A percentile compares a stretch with the other conserved stretches of the same genome.
Conservation (phyloP, 2,113 vertebrate genomes). For the Pseudopipra pipra region DNA sequence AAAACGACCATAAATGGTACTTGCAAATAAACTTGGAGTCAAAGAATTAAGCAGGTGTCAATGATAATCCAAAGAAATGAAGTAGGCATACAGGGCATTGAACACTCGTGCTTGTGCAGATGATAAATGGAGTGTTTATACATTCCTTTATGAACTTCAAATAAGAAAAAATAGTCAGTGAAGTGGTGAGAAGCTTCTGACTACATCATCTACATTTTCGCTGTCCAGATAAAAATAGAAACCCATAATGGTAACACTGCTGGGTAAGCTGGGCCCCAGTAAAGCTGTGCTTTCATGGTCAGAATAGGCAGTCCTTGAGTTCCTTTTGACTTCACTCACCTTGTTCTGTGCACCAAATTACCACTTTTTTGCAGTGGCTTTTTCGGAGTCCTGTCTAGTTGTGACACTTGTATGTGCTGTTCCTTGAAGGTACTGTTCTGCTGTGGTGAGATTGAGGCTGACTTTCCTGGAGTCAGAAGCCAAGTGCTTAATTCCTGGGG, state of each 20-base stretch:
- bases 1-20: neutral
- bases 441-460: neutral
- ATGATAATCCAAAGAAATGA: neutral
- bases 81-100: neutral
- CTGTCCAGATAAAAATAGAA: slow-evolving; percentile 15
- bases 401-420: neutral
- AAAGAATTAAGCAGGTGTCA: slow-evolving; percentile 25
- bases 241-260: neutral
- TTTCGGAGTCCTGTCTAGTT: neutral
- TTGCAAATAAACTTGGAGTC: neutral
- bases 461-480: neutral
- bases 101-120: neutral
- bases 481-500: neutral
- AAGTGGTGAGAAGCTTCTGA: neutral
- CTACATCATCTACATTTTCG: neutral
- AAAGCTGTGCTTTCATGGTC: neutral
- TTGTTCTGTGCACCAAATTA: neutral
- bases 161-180: neutral
- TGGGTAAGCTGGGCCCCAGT: neutral
- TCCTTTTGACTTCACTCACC: neutral
- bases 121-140: slow-evolving; percentile 20
- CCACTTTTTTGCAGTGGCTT: neutral
- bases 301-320: neutral
- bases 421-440: neutral
- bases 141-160: neutral